phyloP scores from a whole-genome alignment of 2,888 invertebrate species.

The Glyphotaelius pellucidus region DNA sequence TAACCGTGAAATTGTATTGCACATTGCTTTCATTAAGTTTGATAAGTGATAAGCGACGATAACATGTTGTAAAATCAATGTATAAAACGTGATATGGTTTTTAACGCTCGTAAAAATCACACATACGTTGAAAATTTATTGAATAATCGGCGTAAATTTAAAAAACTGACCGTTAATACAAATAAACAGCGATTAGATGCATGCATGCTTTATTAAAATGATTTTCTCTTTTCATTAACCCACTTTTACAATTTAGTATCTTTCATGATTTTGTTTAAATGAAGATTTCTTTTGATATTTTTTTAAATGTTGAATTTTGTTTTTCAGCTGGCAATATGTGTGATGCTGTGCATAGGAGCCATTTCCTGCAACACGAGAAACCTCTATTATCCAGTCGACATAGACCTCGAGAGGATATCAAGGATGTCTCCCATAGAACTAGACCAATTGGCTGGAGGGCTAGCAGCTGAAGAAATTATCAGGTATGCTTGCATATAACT shows the following conservation, averaged over 20 bases:
- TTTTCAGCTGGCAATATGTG: constrained; percentile 71
- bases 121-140: neutral
- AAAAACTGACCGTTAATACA: neutral
- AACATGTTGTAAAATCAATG: neutral
- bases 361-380: constrained; percentile 38
- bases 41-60: neutral
- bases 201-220: neutral
- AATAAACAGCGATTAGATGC: neutral
- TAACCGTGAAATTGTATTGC: neutral
- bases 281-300: too few species aligned
- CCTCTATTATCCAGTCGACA: constrained; percentile 69
- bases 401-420: constrained; percentile 76
- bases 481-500: constrained; percentile 69
- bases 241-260: neutral
- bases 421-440: constrained; percentile 76
- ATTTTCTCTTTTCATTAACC: neutral
- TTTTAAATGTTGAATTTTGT: neutral
- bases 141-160: neutral
- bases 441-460: constrained; percentile 74
- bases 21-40: neutral
- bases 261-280: neutral
- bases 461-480: constrained; percentile 76
- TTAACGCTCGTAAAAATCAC: neutral
- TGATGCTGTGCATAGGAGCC: constrained; percentile 72
- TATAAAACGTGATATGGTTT: neutral